phyloP scores from a whole-genome alignment of 1,140 invertebrate species.

The Drosophila trapezifrons region DNA sequence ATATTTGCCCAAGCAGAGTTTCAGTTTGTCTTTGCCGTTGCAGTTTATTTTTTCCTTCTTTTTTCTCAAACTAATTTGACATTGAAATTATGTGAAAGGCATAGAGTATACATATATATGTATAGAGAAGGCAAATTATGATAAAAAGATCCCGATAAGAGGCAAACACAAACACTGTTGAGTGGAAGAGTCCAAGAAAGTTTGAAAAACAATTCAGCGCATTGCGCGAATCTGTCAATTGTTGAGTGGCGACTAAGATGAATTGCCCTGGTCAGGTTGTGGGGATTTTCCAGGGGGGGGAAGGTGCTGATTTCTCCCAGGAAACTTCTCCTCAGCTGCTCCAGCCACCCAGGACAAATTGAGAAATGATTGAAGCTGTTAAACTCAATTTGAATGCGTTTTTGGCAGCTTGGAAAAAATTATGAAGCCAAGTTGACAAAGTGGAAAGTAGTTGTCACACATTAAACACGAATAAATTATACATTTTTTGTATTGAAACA shows the following conservation, averaged over 20 bases:
- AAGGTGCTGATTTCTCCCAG: neutral
- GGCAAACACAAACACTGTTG: conserved; percentile 11
- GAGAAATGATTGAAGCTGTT: conserved; percentile 28
- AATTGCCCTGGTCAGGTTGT: conserved; percentile 38
- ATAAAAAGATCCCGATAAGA: conserved; percentile 41
- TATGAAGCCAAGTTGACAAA: conserved; percentile 18
- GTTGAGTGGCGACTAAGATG: conserved; percentile 54
- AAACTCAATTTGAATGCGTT: conserved; percentile 11
- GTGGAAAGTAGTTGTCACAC: conserved; percentile 1
- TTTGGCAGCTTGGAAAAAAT: neutral
- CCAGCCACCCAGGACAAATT: conserved; percentile 3
- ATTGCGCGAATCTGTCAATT: conserved; percentile 59
- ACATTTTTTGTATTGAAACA: too few relatives aligned
- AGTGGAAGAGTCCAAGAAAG: conserved; percentile 7
- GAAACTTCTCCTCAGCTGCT: neutral
- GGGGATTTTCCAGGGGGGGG: neutral
- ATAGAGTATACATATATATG: conserved; percentile 7
- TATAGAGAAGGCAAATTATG: conserved; percentile 53
- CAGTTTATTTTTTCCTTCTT: conserved; percentile 8
- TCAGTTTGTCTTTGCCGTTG: conserved; percentile 24
- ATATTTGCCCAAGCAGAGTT: conserved; percentile 57
- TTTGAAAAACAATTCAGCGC: conserved; percentile 49
- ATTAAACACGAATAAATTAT: conserved; percentile 6
- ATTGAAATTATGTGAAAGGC: conserved; percentile 73
- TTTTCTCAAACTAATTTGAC: conserved; percentile 72